Evolutionary conservation across 2,888 invertebrate genomes (phyloP).

Genomic region (Glomeris marginata): DNA sequence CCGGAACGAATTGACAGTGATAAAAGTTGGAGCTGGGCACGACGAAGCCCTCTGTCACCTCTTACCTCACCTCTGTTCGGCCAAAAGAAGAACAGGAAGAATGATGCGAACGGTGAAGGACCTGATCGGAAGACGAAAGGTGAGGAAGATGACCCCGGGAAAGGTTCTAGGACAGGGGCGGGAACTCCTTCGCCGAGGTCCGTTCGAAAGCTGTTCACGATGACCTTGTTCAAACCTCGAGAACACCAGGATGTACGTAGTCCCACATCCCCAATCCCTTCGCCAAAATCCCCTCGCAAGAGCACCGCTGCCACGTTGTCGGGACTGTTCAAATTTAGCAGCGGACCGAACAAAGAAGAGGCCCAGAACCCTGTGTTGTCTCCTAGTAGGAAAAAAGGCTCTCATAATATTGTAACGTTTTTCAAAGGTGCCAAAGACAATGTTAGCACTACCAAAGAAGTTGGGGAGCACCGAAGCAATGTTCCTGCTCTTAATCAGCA

Average conservation of each 20-base stretch:
- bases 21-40: neutral
- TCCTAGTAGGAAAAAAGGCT: too few relatives aligned
- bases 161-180: constrained; percentile 6
- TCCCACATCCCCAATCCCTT: constrained; percentile 12
- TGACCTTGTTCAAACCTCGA: constrained; percentile 15
- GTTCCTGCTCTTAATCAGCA: too few relatives aligned
- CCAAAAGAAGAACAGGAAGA: too few relatives aligned
- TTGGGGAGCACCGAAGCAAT: too few relatives aligned
- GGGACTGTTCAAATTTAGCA: too few relatives aligned
- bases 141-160: constrained; percentile 1
- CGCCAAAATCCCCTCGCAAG: constrained; percentile 12
- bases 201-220: constrained; percentile 13
- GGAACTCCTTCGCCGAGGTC: constrained; percentile 15
- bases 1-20: neutral
- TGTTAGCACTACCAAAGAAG: too few relatives aligned
- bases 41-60: constrained; percentile 2
- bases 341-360: too few relatives aligned
- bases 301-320: constrained; percentile 5
- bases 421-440: too few relatives aligned
- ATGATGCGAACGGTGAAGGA: neutral
- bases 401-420: too few relatives aligned
- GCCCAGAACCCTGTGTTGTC: too few relatives aligned
- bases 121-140: neutral
- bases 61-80: constrained; percentile 8
- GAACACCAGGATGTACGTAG: constrained; percentile 12